phyloP scores from a whole-genome alignment of 2,113 vertebrate genomes.

The Oncorhynchus mykiss region DNA sequence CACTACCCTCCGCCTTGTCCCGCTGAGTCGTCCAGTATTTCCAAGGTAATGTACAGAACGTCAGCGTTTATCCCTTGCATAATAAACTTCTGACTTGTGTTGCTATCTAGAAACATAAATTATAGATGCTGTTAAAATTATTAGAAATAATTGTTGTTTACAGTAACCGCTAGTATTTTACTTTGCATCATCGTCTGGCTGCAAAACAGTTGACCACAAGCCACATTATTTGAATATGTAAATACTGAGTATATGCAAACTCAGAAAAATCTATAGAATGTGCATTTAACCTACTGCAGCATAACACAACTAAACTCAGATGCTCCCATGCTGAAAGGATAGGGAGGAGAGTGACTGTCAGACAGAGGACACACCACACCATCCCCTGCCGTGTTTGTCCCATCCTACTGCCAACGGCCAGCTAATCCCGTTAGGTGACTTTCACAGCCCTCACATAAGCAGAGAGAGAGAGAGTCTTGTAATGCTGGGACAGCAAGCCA shows the following conservation, averaged over 20 bases:
- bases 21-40: too few species aligned
- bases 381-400: constrained; percentile 59
- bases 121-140: too few species aligned
- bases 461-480: constrained; percentile 60
- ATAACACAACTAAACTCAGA: background rate
- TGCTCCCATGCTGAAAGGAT: background rate
- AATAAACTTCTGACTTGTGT: too few species aligned
- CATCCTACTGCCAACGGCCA: constrained; percentile 54
- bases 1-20: too few species aligned
- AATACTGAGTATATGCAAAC: background rate
- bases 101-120: too few species aligned
- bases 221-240: background rate
- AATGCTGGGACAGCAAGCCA: constrained; percentile 64
- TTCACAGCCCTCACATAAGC: constrained; percentile 74
- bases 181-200: background rate
- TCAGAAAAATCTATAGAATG: background rate
- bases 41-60: too few species aligned
- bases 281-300: too few species aligned
- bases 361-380: constrained; percentile 1
- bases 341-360: background rate
- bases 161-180: too few species aligned
- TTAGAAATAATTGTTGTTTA: too few species aligned
- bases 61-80: too few species aligned
- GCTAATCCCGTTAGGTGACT: constrained; percentile 78
- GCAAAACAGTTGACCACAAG: too few species aligned